Evolutionary conservation across 2,797 vertebrate species (phyloP), one percentile per base, ranked within the genome.

Genomic region (Phrynocephalus vlangalii): DNA sequence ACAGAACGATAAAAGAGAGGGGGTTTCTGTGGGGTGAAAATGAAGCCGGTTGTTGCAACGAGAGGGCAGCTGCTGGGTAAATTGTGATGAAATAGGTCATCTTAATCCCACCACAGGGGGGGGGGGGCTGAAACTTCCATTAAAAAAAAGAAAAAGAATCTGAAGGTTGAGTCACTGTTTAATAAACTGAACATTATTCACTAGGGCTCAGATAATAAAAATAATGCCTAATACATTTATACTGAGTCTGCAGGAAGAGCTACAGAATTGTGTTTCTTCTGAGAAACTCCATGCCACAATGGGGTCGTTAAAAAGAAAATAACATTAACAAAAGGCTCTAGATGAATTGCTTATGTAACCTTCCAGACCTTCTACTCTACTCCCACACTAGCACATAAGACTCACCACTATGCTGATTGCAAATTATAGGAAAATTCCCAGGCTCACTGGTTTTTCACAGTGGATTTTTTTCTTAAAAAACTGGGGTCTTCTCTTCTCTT

Each of bases 171-270:
- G 91, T 95, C 94, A 95, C 77, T 94, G 93, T 93, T 94, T 95
- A 96, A 94, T 93, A 92, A 94, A 94, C 87, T 71, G 18, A 94
- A 86, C 80, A 56, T 86, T 93, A 91, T 91, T 94, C 63, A 0
- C 91, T 93, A 92, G 94, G 91, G 76, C 89, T 91, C 88, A 89
- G 91, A 94, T 93, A 94, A 93, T 93, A 86, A 95, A 95, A 94
- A 94, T 93, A 95, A 90, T 93, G 92, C 85, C 93, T 75, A 92
- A 94, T 95, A 93, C 92, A 92, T 95, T 95, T 95, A 94, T 91
- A 93, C 91, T 84, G 89, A 88, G 89, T 90, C 91, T 91, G 93
- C 92, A 95, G 87, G 92, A 94, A 94, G 94, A 94, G 92, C 92
- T 92, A 92, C 93, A 93, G 89, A 93, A 88, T 70, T 89, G 83